Evolutionary conservation across 2,888 invertebrate species (phyloP), one percentile per base, ranked within the genome.

Genomic region (Dryomyza anilis): DNA sequence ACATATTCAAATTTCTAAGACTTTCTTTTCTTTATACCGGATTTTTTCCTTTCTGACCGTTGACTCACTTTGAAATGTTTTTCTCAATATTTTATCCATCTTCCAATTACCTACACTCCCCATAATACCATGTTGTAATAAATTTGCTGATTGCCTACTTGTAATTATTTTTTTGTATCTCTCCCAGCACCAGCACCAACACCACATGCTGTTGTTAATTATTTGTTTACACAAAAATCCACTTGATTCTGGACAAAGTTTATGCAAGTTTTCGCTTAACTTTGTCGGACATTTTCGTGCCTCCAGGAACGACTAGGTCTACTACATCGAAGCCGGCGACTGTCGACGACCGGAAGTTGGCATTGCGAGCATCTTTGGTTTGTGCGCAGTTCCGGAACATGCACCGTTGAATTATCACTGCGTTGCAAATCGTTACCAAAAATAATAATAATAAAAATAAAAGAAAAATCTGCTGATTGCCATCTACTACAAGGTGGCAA

Each of bases 331-430:
- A n/a, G n/a, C n/a, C n/a, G n/a, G 29, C 53, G 25, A 53, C 43
- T 61, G 33, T n/a, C n/a, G n/a, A n/a, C 14, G 23, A 57, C 60
- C 65, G 65, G 60, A 65, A 61, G 65, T 39, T 61, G 65, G 16
- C 21, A 16, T 48, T 57, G 29, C 43, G 58, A 64, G 52, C 27
- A 55, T 65, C 65, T 61, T 56, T 21, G 65, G 65, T 60, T 57
- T 63, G 69, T 67, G 69, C 69, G 65, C 63, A 69, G 63, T 67
- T 69, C 69, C 69, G 69, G 67, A 69, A 69, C 69, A 59, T 65
- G 67, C 58, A 64, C 19, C 39, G 27, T n/a, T n/a, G n/a, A n/a
- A n/a, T n/a, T n/a, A n/a, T n/a, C n/a, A n/a, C n/a, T n/a, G n/a
- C n/a, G n/a, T n/a, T n/a, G n/a, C n/a, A n/a, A n/a, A n/a, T n/a